Conservation (phyloP, 2,797 vertebrate genomes). For the Intellagama lesueurii region DNA sequence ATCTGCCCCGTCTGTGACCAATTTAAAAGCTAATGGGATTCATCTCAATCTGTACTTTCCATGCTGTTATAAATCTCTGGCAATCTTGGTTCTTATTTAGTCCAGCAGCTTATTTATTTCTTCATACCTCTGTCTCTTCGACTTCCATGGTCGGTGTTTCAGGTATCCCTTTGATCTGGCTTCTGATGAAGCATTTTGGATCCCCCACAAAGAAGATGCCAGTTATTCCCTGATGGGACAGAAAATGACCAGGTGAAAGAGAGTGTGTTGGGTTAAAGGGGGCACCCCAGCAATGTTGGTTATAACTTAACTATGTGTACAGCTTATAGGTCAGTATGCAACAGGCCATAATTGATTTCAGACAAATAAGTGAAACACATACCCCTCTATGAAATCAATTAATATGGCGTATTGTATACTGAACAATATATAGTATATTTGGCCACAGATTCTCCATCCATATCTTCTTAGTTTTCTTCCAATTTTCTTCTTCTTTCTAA, state of each 20-base stretch:
- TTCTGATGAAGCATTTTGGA: slow-evolving; percentile 97
- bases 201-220: slow-evolving; percentile 94
- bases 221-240: slow-evolving; percentile 89
- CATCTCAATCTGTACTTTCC: background rate
- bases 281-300: background rate
- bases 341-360: too few species aligned
- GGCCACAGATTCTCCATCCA: too few species aligned
- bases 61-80: background rate
- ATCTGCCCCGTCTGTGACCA: slow-evolving; percentile 7
- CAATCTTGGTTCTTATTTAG: background rate
- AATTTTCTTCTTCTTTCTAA: too few species aligned
- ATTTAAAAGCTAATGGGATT: slow-evolving; percentile 24
- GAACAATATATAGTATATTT: too few species aligned
- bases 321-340: too few species aligned
- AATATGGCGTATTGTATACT: too few species aligned
- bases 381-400: too few species aligned
- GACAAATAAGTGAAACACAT: too few species aligned
- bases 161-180: slow-evolving; percentile 91
- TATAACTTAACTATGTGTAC: background rate
- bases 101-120: background rate
- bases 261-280: background rate
- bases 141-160: slow-evolving; percentile 82
- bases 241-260: slow-evolving; percentile 40
- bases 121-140: slow-evolving; percentile 80
- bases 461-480: too few species aligned